Base-by-base conservation (phyloP, 2,888 invertebrate genomes). In the Macrophya alboannulata region DNA sequence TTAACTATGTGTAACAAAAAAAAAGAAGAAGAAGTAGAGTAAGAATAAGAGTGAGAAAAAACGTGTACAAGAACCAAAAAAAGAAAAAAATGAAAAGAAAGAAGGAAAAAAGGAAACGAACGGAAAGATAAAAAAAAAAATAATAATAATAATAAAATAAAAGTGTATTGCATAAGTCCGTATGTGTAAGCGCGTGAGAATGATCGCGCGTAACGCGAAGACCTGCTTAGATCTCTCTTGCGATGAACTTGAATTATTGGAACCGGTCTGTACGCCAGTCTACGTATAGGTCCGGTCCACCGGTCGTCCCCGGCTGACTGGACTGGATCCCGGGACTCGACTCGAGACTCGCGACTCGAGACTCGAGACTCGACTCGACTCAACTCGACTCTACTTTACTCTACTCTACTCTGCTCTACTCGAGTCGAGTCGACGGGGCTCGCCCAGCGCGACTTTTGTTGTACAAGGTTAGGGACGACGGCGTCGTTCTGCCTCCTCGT, bases 401-500 rank as follows among this genome's bases (percentile, higher is more conserved):
- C 0, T 74, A 3, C 21, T 45, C 9, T 48, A 17, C n/a, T 55
- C 62, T 74, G 8, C 43, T 74, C 12, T 21, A 25, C 6, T 21
- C n/a, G 45, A 21, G 81, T 51, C 92, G 92, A 91, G 92, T 92
- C 91, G 86, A 85, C 82, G 84, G 88, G 87, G 87, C 86, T 88
- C 87, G 89, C 90, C 89, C 89, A 89, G 89, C 89, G 86, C 89
- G 87, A 88, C 87, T 90, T 90, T 90, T 88, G 91, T 92, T 92
- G 92, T 90, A 92, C 91, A 90, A 92, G 92, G 92, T 92, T 92
- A 92, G 92, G 92, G 91, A 90, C 90, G 55, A 55, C n/a, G n/a
- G 74, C 68, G 43, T 62, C 59, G 62, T 81, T 62, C n/a, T 62
- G 62, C 62, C 77, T 10, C 62, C 77, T 10, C 74, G 43, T 45